Conservation (phyloP, 2,888 invertebrate genomes). For the Ramazzottius varieornatus region DNA sequence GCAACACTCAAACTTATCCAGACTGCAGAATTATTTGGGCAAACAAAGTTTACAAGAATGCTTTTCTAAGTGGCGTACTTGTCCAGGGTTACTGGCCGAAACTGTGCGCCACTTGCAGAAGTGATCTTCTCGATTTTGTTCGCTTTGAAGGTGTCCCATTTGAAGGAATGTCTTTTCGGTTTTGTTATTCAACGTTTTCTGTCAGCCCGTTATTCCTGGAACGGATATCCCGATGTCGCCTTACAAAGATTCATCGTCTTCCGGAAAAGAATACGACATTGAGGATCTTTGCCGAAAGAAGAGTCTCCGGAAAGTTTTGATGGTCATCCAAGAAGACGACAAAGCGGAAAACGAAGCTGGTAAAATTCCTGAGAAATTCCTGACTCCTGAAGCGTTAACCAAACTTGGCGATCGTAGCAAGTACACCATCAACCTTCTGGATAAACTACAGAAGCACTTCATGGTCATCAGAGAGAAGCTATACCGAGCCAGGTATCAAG, state of each 20-base stretch:
- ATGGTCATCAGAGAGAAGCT: neutral
- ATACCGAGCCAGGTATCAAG: neutral
- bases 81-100: no score
- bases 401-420: neutral
- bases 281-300: neutral
- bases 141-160: no score
- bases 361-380: neutral
- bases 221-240: no score
- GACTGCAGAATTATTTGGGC: no score
- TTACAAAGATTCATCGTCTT: neutral
- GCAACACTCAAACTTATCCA: no score
- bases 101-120: no score
- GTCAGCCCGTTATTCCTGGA: no score
- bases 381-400: neutral
- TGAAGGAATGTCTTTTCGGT: no score
- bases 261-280: neutral
- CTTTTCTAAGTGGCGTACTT: no score
- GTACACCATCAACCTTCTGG: neutral
- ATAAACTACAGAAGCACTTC: neutral
- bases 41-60: no score
- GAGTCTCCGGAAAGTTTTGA: neutral
- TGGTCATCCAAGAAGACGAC: neutral
- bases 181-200: no score
- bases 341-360: neutral
- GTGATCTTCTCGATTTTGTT: no score